phyloP scores from a whole-genome alignment of 2,113 vertebrate species.

The Neogale vison region DNA sequence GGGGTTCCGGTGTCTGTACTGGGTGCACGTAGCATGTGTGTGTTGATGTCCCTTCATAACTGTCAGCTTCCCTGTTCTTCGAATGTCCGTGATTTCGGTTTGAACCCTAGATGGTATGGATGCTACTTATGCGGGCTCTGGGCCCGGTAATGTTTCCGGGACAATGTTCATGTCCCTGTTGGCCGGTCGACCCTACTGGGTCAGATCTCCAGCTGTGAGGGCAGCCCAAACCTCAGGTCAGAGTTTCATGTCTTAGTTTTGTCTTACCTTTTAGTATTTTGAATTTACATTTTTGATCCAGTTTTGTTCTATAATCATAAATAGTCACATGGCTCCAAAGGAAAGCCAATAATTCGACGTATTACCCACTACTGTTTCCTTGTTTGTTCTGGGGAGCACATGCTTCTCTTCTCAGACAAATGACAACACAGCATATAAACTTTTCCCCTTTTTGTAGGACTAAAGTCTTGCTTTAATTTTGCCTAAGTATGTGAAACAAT shows the following conservation, averaged over 20 bases:
- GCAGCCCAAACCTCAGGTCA: neutral
- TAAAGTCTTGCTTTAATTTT: neutral
- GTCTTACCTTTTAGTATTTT: neutral
- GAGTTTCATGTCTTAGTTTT: neutral
- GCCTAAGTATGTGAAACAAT: neutral
- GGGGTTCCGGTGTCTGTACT: accelerated
- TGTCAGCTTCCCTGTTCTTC: neutral
- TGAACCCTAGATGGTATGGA: no score
- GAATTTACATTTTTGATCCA: neutral
- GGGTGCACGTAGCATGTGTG: neutral
- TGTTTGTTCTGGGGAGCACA: neutral
- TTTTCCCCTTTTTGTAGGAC: neutral
- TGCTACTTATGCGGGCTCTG: neutral
- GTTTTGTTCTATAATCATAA: neutral
- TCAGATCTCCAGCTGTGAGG: neutral
- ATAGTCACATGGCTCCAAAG: neutral
- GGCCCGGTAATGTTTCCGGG: no score
- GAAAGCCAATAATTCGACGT: neutral
- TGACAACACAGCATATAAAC: accelerated
- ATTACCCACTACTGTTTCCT: accelerated
- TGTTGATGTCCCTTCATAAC: no score
- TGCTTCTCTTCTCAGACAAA: neutral
- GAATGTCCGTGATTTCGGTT: neutral
- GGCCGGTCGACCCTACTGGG: accelerated
- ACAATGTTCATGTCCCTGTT: neutral